Evolutionary conservation across 2,888 invertebrate genomes (phyloP), one percentile per base, ranked within the genome.

Genomic region (Agrochola macilenta): DNA sequence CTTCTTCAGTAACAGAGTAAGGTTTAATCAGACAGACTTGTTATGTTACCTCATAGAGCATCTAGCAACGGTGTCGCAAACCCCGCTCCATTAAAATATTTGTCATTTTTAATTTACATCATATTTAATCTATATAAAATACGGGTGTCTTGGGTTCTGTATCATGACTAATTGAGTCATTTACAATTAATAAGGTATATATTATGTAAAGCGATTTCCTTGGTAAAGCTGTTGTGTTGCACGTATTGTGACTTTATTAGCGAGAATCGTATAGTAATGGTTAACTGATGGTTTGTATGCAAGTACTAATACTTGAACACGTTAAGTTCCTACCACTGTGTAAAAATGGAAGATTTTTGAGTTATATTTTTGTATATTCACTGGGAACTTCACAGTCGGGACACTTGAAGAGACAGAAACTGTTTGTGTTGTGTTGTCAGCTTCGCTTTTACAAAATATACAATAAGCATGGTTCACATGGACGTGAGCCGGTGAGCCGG

Each of bases 131-230:
- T 92, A 92, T 92, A 92, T 91, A 91, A 92, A 92, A 92, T 93
- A 93, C 89, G 86, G 83, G 88, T 88, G 90, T 91, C 90, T 91
- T 91, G 91, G 91, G 86, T 90, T 88, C 80, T 92, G 89, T 90
- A 90, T 89, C 83, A 79, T 91, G 91, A 92, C 92, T 93, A 92
- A 88, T 90, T 88, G 89, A 92, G 92, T 84, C 92, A 91, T 90
- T 86, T 91, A 93, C 89, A 90, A 91, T 90, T 92, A 92, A 90
- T 91, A 90, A 91, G 85, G 87, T 91, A 91, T 92, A 87, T 87
- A 89, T 89, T 91, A 92, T 92, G 91, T 95, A 95, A 95, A 95
- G 94, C 95, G 91, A 94, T 94, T 92, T 96, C 94, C 95, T 96
- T 95, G 95, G 95, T 95, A 95, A 94, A 93, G 93, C 93, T 94